Percentiles rank a stretch among this genome's conserved stretches.
Conservation (phyloP, 1,140 invertebrate species). For the Mactra quadrangularis region DNA sequence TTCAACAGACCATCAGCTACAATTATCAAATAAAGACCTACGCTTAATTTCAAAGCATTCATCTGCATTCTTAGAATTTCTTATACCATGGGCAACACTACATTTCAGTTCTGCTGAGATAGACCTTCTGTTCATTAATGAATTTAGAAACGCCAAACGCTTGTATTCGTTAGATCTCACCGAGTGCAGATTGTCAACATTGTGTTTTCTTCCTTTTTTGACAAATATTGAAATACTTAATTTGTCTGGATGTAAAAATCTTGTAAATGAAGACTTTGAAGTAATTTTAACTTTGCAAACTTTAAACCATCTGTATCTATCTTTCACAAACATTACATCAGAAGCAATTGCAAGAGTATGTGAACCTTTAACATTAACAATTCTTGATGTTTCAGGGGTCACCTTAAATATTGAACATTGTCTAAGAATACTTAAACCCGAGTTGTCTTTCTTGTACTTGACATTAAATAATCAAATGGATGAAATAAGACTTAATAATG, state of each 20-base stretch:
- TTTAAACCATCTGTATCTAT: slow-evolving; percentile 26
- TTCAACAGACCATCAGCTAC: slow-evolving; percentile 11
- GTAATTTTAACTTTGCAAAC: slow-evolving; percentile 4
- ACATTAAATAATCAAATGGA: slow-evolving; percentile 8
- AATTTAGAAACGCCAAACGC: background rate
- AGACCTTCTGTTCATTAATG: slow-evolving; percentile 10
- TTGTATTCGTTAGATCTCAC: slow-evolving; percentile 30
- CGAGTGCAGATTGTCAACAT: slow-evolving; percentile 16
- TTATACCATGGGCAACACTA: slow-evolving; percentile 23
- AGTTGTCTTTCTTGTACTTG: slow-evolving; percentile 18
- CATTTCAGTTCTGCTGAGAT: background rate
- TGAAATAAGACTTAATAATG: slow-evolving; percentile 15
- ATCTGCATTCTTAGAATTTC: slow-evolving; percentile 27
- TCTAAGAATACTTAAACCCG: slow-evolving; percentile 16
- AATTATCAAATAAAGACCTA: slow-evolving; percentile 2
- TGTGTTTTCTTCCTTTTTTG: slow-evolving; percentile 8
- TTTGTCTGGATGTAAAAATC: slow-evolving; percentile 31
- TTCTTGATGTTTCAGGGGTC: slow-evolving; percentile 33
- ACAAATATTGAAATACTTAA: slow-evolving; percentile 37
- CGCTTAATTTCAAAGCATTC: slow-evolving; percentile 30
- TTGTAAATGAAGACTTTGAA: slow-evolving; percentile 34
- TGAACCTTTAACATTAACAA: slow-evolving; percentile 18
- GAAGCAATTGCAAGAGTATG: slow-evolving; percentile 22
- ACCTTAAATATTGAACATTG: slow-evolving; percentile 10
- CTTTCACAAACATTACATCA: slow-evolving; percentile 28